Evolutionary conservation across 2,797 vertebrate species (phyloP), one percentile per base, ranked within the genome.

Genomic region (Echiichthys vipera): DNA sequence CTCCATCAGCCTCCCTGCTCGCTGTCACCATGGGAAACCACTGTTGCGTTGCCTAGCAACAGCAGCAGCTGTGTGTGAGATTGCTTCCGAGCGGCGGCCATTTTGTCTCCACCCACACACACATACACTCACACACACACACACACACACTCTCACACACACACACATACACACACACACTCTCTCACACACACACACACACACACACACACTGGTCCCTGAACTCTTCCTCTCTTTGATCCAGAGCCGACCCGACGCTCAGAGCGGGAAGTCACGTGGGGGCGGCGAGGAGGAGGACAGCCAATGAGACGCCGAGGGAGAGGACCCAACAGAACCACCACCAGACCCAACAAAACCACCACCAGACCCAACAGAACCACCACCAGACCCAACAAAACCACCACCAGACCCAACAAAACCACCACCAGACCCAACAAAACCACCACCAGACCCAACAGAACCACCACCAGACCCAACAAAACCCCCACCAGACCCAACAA

Each of bases 21-120:
- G 0, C 66, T 67, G 81, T 88, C 37, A 32, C 85, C 67, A 75
- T 57, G 67, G 65, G 64, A 73, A 66, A 70, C 78, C 18, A 39
- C 50, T n/a, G 34, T 73, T 61, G 49, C 20, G 85, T 88, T 83
- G 73, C 89, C 59, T 80, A 85, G 89, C 79, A 89, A 89, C 89
- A 84, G 71, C 82, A 71, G 75, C 50, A 56, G 55, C 73, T 63
- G 43, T 65, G 51, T n/a, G n/a, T n/a, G n/a, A n/a, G n/a, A n/a
- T n/a, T n/a, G n/a, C n/a, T n/a, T n/a, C n/a, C n/a, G n/a, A n/a
- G n/a, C n/a, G n/a, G n/a, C 43, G 5, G 64, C 58, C 56, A 57
- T 84, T 77, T 81, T 77, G 29, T 62, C 59, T 18, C 42, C 45
- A 61, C 51, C 27, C 32, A 30, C 43, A 15, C 50, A 13, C 14